Evolutionary conservation across 2,888 invertebrate genomes (phyloP).

Genomic region (Thecocarcelia acutangulata): DNA sequence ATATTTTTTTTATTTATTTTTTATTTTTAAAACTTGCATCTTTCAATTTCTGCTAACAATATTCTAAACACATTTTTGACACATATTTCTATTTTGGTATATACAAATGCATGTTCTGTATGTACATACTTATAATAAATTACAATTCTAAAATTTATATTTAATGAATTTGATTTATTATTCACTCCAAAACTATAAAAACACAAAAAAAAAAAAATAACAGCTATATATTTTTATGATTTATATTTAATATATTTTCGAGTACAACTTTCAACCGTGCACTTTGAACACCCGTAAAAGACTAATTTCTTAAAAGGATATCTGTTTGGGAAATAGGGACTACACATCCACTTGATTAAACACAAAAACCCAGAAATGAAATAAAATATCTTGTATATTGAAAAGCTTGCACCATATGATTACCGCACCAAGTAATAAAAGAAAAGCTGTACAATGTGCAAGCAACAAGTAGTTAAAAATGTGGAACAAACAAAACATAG

Average conservation of each 20-base stretch:
- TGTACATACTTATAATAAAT: too few relatives aligned
- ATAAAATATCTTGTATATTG: slow-evolving; percentile 21
- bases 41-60: too few relatives aligned
- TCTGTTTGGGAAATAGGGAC: slow-evolving; percentile 27
- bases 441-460: not conserved
- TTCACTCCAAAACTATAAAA: too few relatives aligned
- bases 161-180: too few relatives aligned
- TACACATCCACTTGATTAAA: slow-evolving; percentile 23
- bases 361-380: not conserved
- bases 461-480: slow-evolving; percentile 43
- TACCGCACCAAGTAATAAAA: too few relatives aligned
- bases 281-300: slow-evolving; percentile 53
- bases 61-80: too few relatives aligned
- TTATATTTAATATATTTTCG: not conserved
- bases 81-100: too few relatives aligned
- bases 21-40: too few relatives aligned
- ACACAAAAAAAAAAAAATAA: too few relatives aligned
- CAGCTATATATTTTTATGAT: not conserved
- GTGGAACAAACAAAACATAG: slow-evolving; percentile 15
- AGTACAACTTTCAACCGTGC: slow-evolving; percentile 32
- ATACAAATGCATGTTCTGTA: too few relatives aligned
- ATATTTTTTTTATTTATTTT: too few relatives aligned
- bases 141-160: too few relatives aligned
- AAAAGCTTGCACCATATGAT: slow-evolving; percentile 39
- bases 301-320: slow-evolving; percentile 53